Base-by-base conservation (phyloP, 2,113 vertebrate genomes). In the Perccottus glenii region DNA sequence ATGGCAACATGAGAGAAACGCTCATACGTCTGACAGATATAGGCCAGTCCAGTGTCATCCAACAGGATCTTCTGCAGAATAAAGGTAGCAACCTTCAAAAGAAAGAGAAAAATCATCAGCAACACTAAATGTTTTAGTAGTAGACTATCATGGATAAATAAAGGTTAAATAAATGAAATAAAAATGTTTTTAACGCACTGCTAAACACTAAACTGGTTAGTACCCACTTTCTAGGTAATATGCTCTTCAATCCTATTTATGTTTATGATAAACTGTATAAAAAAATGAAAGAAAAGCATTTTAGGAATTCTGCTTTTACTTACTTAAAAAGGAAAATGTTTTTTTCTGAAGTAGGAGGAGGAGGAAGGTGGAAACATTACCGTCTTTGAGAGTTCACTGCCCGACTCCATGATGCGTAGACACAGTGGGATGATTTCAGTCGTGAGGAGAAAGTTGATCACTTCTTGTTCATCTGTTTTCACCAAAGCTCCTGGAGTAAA, bases 351-450 rank as follows among this genome's bases (percentile, higher is more conserved):
- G 4, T n/a, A 27, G 4, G 12, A 5, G 14, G 11, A 35, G 15
- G 8, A 15, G 42, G 33, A 14, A 12, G 6, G 44, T 11, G 44
- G 12, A 4, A 46, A 2, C 11, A 27, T 7, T 92, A 99, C 97
- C 87, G 97, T 99, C 93, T 99, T 99, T 57, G 97, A 99, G 59
- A 99, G 96, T 85, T 99, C 97, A 60, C 97, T 99, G 82, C 97
- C 97, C 44, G 97, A 98, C 86, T 99, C 97, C 97, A 99, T 99
- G 81, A 99, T 99, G 56, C 97, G 96, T 58, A 99, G 94, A 86
- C 97, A 99, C 58, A 99, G 91, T 6, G 97, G 97, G 83, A 99
- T 99, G 87, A 99, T 99, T 92, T 99, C 97, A 83, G 97, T 99
- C 40, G 97, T 99, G 77, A 99, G 66, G 65, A 99, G 93, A 87